Evolutionary conservation across 2,113 vertebrate species (phyloP).

Genomic region (Periophthalmus modestus): DNA sequence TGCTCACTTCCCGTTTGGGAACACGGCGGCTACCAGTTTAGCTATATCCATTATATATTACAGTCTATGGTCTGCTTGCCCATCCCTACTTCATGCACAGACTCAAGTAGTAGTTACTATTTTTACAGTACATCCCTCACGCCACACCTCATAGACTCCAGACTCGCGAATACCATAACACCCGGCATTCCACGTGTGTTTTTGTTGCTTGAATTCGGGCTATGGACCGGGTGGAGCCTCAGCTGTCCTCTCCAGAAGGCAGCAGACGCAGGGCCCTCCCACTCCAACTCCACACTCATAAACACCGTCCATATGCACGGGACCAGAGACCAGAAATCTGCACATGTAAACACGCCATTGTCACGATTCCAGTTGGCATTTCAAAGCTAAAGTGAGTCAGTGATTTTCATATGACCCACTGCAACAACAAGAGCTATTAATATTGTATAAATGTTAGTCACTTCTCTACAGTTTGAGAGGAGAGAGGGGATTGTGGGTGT

Average conservation of each 20-base stretch:
- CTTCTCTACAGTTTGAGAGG: background rate
- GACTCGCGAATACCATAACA: background rate
- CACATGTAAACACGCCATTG: background rate
- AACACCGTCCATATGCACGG: slow-evolving; percentile 2
- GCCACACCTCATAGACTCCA: background rate
- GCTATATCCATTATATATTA: too few relatives aligned
- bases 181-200: background rate
- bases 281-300: background rate
- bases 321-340: background rate
- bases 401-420: background rate
- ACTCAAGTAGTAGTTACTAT: background rate
- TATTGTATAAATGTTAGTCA: slow-evolving; percentile 4
- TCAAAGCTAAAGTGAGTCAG: slow-evolving; percentile 1
- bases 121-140: background rate
- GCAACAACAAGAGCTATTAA: slow-evolving; percentile 10
- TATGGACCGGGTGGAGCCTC: background rate
- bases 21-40: too few relatives aligned
- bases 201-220: background rate
- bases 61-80: too few relatives aligned
- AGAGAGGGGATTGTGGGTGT: background rate
- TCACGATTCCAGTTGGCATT: slow-evolving; percentile 7
- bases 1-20: too few relatives aligned
- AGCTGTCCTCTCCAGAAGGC: slow-evolving; percentile 1
- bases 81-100: too few relatives aligned
- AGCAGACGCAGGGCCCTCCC: background rate